Conservation (phyloP, 2,888 invertebrate species). For the Theristus sp. region DNA sequence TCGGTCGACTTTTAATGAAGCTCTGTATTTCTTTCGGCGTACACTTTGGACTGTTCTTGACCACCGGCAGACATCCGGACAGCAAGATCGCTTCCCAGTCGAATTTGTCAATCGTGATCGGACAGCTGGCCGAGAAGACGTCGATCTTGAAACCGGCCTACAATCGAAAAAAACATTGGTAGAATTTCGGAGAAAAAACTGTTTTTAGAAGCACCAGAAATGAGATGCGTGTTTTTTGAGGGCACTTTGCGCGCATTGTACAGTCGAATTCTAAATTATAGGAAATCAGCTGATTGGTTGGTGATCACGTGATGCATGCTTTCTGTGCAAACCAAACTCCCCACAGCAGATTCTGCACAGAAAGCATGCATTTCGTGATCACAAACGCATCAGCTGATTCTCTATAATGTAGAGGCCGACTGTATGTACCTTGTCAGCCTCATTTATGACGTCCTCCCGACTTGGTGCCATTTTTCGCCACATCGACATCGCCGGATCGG, state of each 20-base stretch:
- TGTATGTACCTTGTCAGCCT: not conserved
- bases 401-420: too few relatives aligned
- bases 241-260: too few relatives aligned
- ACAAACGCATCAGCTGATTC: too few relatives aligned
- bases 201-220: too few relatives aligned
- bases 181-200: too few relatives aligned
- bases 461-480: slow-evolving; percentile 7
- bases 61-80: slow-evolving; percentile 1
- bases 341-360: too few relatives aligned
- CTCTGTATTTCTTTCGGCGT: slow-evolving; percentile 5
- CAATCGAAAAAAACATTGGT: not conserved
- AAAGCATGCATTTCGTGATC: too few relatives aligned
- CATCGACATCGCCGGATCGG: slow-evolving; percentile 6
- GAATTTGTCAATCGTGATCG: slow-evolving; percentile 4
- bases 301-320: too few relatives aligned
- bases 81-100: slow-evolving; percentile 6
- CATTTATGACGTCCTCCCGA: slow-evolving; percentile 6
- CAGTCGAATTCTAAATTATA: too few relatives aligned
- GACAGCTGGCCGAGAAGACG: slow-evolving; percentile 3
- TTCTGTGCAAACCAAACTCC: too few relatives aligned
- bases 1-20: not conserved
- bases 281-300: too few relatives aligned
- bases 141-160: slow-evolving; percentile 5
- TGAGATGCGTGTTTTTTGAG: too few relatives aligned
- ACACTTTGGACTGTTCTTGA: slow-evolving; percentile 5